Evolutionary conservation across 1,140 invertebrate genomes (phyloP), one percentile per base, ranked within the genome.

Genomic region (Diachasma alloeum): DNA sequence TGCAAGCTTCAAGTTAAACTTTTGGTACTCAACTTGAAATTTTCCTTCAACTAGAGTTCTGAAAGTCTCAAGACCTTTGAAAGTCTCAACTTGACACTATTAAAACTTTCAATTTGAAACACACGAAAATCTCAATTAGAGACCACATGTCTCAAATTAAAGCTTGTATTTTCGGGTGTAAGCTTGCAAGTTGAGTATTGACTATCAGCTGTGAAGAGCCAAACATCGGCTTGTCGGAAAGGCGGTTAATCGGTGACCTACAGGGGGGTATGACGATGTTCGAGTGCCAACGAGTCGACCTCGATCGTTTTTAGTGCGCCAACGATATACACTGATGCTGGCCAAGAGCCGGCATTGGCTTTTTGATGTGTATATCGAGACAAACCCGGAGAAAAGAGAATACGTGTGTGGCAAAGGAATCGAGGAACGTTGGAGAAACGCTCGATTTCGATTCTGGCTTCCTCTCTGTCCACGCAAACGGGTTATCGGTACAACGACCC

Each of bases 221-320:
- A 26, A 22, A 59, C n/a, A 39, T 39, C 13, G 17, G 36, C 42
- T 69, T 69, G 63, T 79, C 78, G 63, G 78, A 84, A 85, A 84
- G 76, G 77, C 82, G 83, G 83, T 79, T 84, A 81, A 81, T 73
- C 78, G 78, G 77, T 83, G 83, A 84, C 80, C 82, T 74, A 78
- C 79, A 73, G 66, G 71, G 74, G 63, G 13, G 73, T 39, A 74
- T 48, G 44, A 56, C 63, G 63, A 42, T 19, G 53, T 78, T 74
- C 9, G 70, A 79, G 37, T 75, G 74, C 75, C 36, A 76, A 77
- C 77, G 73, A 71, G 42, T 77, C 82, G 87, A 85, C 86, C 87
- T 86, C 85, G 81, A 87, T 88, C 81, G 82, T 87, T 87, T 88
- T 84, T 86, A 84, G 81, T 81, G 80, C 82, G 15, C 59, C 26